These are phyloP conservation scores for Dipodomys ordii DNA, from an alignment of 2,113 vertebrate species.

Conservation along the genomic window DNA sequence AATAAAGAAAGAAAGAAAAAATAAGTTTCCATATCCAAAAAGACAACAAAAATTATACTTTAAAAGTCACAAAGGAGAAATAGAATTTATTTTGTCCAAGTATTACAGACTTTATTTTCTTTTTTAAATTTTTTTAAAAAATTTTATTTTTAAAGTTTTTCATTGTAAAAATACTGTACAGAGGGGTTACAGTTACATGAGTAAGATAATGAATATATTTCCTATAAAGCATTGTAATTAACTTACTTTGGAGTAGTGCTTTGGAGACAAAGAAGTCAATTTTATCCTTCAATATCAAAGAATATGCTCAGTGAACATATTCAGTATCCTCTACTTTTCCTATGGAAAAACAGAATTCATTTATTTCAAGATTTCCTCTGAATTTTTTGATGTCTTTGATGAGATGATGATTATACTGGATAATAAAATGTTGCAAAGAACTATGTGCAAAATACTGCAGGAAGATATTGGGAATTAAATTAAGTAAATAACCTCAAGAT, in stretches of 20 bases:
- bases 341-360: neutral
- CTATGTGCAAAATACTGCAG: neutral
- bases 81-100: too few species aligned
- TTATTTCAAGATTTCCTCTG: neutral
- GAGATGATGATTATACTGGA: neutral
- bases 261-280: neutral
- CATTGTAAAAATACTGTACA: too few species aligned
- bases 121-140: too few species aligned
- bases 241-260: neutral
- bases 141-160: too few species aligned
- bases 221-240: too few species aligned
- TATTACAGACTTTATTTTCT: too few species aligned
- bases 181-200: too few species aligned
- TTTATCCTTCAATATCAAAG: neutral
- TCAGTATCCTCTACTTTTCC: neutral
- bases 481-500: neutral
- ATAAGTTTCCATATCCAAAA: neutral
- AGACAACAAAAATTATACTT: neutral
- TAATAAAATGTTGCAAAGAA: neutral
- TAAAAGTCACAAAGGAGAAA: neutral
- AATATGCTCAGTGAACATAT: neutral
- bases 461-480: neutral
- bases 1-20: neutral
- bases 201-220: too few species aligned
- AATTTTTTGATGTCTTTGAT: neutral